Base-by-base conservation (phyloP, 2,797 vertebrate genomes). In the Bradypodion ventrale region DNA sequence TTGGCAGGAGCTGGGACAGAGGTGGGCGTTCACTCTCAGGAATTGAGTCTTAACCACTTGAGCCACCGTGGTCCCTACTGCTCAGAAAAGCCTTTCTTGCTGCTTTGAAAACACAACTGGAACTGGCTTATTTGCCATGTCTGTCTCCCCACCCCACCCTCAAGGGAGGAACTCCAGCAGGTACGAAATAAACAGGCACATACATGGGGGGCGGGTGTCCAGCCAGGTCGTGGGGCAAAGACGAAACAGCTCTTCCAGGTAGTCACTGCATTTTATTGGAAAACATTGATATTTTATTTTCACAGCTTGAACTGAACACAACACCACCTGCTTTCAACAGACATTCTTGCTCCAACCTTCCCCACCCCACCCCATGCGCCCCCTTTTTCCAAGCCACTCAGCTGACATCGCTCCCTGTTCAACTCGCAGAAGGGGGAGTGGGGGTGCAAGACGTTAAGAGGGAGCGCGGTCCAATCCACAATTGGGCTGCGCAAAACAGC, bases 221-320 rank as follows among this genome's bases (percentile, higher is more conserved):
- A n/a, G n/a, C n/a, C n/a, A n/a, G n/a, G n/a, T n/a, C n/a, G n/a
- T n/a, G n/a, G 7, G 16, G 19, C 25, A 16, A 46, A 23, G 27
- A 82, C 37, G 10, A 12, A 13, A 23, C 66, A 37, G 5, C 44
- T 70, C 8, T 5, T 7, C 89, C 92, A 92, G 93, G 90, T 93
- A 96, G 96, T 96, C 96, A 95, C 95, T 95, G 96, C 91, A 96
- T 95, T 95, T 97, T 97, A 96, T 96, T 97, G 97, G 96, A 97
- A 97, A 97, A 97, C 94, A 95, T 93, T 92, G 94, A 95, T 97
- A 97, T 91, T 94, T 93, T 91, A 92, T 94, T 91, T 96, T 96
- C 96, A 97, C 96, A 97, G 96, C 95, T 97, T 97, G 93, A 95
- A 96, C 94, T 91, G 85, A 96, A 93, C 94, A 91, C 94, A 89